Evolutionary conservation across 1,140 invertebrate genomes (phyloP), one percentile per base, ranked within the genome.

Genomic region (Xylocopa sonorina): DNA sequence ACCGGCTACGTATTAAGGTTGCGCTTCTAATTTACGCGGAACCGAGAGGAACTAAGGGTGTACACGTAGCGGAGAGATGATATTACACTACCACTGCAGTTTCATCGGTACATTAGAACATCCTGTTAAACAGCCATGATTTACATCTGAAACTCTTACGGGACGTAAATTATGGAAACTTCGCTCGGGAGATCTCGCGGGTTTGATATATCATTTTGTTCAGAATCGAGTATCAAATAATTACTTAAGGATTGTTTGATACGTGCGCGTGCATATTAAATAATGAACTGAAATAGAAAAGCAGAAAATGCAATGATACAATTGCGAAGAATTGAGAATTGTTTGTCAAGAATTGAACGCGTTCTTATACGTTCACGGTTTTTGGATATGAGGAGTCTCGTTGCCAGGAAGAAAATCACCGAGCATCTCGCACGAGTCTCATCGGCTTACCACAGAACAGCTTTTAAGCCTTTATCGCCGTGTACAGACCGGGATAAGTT

Each of bases 391-490:
- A n/a, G n/a, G n/a, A n/a, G n/a, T n/a, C n/a, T n/a, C 16, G 16
- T 27, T 27, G 1, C 6, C 43, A 3, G 9, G 10, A 50, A 12
- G 12, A n/a, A 32, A 1, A 6, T 29, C 7, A 48, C 4, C 3
- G 27, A 68, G 21, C 21, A 38, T 38, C 32, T 38, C 10, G 6
- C 32, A 3, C 4, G 27, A 55, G 29, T 66, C 18, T 0, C 14
- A 16, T n/a, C 27, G 27, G 63, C 27, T 64, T 64, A 27, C 12
- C 7, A 16, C 14, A n/a, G 27, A 68, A 53, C 9, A 53, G 46
- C 24, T 12, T 68, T 68, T 68, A 53, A 68, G 32, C 50, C 10
- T 32, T 21, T 67, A 50, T 67, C 66, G 32, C n/a, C 3, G 50
- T 12, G 7, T 32, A 14, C 34, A 27, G 43, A 32, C 14, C n/a